phyloP scores from a whole-genome alignment of 2,888 invertebrate species.

The Erebia aethiops region DNA sequence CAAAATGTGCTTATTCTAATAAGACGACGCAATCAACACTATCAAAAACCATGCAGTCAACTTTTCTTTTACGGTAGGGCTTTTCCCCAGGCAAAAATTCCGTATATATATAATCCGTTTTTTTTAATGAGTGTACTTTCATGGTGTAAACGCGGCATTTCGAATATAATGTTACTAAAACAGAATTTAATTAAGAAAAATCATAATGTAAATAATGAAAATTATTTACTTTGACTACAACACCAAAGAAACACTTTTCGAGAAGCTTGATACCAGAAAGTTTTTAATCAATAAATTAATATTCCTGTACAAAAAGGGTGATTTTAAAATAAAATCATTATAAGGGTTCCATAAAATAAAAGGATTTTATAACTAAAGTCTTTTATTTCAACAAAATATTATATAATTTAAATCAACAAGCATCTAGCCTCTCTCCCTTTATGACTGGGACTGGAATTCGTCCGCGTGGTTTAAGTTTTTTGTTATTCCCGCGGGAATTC shows the following conservation, averaged over 20 bases:
- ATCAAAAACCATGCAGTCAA: background rate
- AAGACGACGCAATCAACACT: background rate
- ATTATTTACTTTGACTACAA: slow-evolving; percentile 27
- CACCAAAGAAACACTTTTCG: slow-evolving; percentile 37
- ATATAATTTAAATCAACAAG: no score
- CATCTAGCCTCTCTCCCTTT: no score
- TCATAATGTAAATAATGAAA: background rate
- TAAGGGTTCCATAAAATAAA: slow-evolving; percentile 40
- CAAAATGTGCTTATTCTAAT: background rate
- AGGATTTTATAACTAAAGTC: slow-evolving; percentile 28
- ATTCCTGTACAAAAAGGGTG: slow-evolving; percentile 35
- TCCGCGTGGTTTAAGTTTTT: no score
- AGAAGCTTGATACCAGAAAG: slow-evolving; percentile 28
- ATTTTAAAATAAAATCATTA: slow-evolving; percentile 32
- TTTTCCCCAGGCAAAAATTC: no score
- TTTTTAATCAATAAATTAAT: slow-evolving; percentile 8
- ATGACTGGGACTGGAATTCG: no score
- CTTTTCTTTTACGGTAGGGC: background rate
- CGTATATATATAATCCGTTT: no score
- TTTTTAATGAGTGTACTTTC: background rate
- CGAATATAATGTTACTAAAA: background rate
- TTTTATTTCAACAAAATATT: slow-evolving; percentile 19
- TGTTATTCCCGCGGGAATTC: no score
- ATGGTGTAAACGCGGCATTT: slow-evolving; percentile 4
- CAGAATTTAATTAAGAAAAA: background rate